Base-by-base conservation (phyloP, 2,888 invertebrate genomes). In the Sturmia bella region DNA sequence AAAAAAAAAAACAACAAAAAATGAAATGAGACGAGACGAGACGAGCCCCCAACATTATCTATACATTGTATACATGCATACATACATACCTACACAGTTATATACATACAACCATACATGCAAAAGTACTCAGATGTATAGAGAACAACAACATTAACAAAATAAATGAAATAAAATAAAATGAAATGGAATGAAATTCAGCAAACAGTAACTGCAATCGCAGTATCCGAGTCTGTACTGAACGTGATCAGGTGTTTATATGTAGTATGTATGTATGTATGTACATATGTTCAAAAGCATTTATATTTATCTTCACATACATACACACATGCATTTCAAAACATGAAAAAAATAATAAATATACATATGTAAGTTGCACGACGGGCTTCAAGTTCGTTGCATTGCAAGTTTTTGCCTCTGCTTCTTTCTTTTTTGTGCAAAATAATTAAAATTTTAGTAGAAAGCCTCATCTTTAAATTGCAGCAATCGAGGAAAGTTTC, bases 21-120 rank as follows among this genome's bases (percentile, higher is more conserved):
- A 32, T 7, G 9, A 7, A 32, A 32, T 32, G 3, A 27, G 27
- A 27, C 27, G 27, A 27, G 27, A 69, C 76, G 85, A 85, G 87
- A 85, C 87, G 87, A 87, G 87, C 87, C 87, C 87, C 87, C 87
- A 86, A 87, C 37, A 57, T 66, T 78, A 63, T 56, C 27, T 48
- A 24, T 39, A 12, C 32, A 32, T 32, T 13, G 12, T 27, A 27
- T 17, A 17, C 13, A 45, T 15, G 13, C 19, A 41, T 59, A 41
- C 3, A 15, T 24, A 17, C 17, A n/a, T n/a, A 41, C n/a, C n/a
- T n/a, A n/a, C n/a, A n/a, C n/a, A n/a, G n/a, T n/a, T n/a, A n/a
- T n/a, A 37, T 37, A 37, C n/a, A 37, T 37, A 5, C 11, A 13
- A 11, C 12, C 13, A 41, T 48, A 11, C 13, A 27, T n/a, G 4